Base-by-base conservation (phyloP, 2,888 invertebrate species). In the Drosophila paucipuncta region DNA sequence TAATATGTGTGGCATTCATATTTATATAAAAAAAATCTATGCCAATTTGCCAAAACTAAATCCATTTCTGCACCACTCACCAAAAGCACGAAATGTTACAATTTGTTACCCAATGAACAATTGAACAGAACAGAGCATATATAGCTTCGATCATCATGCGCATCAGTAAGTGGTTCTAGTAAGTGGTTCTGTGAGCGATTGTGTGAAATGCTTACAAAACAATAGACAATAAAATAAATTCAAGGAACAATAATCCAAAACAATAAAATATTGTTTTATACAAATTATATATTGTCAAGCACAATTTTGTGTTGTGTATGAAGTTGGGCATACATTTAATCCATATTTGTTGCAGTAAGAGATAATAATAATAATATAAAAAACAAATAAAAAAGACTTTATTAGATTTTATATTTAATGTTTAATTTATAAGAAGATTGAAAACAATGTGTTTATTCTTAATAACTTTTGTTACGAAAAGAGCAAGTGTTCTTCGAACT, bases 221-320 rank as follows among this genome's bases (percentile, higher is more conserved):
- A 47, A 25, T 62, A 47, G 31, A 57, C 16, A 47, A 25, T 62
- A 41, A 33, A 59, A 75, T 49, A 63, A 63, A 70, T 39, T 61
- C 11, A 70, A 68, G 54, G 37, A 49, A 53, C 31, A 53, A 57
- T 22, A 63, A 59, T 31, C 9, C 10, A 53, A 60, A 59, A 22
- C 28, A 50, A 39, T 18, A n/a, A 6, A 7, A 33, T 69, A 66
- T 73, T 77, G 70, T 75, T 78, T 76, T 76, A 74, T 86, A 64
- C 74, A 92, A 92, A 91, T 91, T 83, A 92, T 92, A 92, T 92
- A 92, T 92, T 92, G 92, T 92, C 92, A 92, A 92, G 92, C 92
- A 92, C 92, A 85, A 89, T 83, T 79, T 47, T 55, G 41, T 47
- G 43, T 70, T 53, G 53, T 47, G 33, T 57, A 16, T 55, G 18